Conservation (phyloP, 2,888 invertebrate species). For the Eumacrocentrus americanus region DNA sequence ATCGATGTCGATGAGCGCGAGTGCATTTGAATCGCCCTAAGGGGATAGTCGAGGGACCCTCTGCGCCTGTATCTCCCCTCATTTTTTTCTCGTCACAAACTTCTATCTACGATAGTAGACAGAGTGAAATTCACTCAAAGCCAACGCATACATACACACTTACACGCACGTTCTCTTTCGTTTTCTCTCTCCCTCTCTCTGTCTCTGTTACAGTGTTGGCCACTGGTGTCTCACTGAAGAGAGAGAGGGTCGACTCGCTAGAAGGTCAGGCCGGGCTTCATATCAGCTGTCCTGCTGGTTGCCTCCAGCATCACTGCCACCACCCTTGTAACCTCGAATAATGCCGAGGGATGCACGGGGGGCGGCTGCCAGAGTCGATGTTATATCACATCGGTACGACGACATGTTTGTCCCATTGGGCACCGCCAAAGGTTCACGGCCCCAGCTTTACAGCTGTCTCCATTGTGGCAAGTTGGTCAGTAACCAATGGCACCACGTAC, state of each 20-base stretch:
- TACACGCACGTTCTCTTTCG: slow-evolving; percentile 39
- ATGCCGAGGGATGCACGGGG: slow-evolving; percentile 41
- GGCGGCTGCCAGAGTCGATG: slow-evolving; percentile 21
- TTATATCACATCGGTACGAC: slow-evolving; percentile 41
- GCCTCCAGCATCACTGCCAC: slow-evolving; percentile 36
- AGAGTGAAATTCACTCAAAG: slow-evolving; percentile 34
- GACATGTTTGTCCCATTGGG: slow-evolving; percentile 50
- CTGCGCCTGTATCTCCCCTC: slow-evolving; percentile 15
- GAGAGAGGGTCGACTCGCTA: slow-evolving; percentile 49
- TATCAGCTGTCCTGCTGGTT: slow-evolving; percentile 54
- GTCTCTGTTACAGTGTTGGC: slow-evolving; percentile 56
- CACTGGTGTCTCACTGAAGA: slow-evolving; percentile 57
- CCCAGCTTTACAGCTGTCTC: slow-evolving; percentile 66
- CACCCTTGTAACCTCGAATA: slow-evolving; percentile 44
- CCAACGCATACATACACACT: no score
- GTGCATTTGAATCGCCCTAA: slow-evolving; percentile 34
- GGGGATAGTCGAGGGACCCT: slow-evolving; percentile 13
- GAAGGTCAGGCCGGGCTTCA: slow-evolving; percentile 49
- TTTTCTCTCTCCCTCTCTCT: slow-evolving; percentile 47
- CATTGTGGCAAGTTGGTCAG: slow-evolving; percentile 71
- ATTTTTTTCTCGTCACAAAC: slow-evolving; percentile 29
- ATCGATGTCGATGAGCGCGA: slow-evolving; percentile 51
- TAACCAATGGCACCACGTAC: slow-evolving; percentile 73
- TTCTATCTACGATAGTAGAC: slow-evolving; percentile 23
- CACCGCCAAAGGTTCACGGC: slow-evolving; percentile 43